These are phyloP conservation scores for Malurus elegans DNA, from an alignment of 2,113 vertebrate species.

Conservation along the genomic window DNA sequence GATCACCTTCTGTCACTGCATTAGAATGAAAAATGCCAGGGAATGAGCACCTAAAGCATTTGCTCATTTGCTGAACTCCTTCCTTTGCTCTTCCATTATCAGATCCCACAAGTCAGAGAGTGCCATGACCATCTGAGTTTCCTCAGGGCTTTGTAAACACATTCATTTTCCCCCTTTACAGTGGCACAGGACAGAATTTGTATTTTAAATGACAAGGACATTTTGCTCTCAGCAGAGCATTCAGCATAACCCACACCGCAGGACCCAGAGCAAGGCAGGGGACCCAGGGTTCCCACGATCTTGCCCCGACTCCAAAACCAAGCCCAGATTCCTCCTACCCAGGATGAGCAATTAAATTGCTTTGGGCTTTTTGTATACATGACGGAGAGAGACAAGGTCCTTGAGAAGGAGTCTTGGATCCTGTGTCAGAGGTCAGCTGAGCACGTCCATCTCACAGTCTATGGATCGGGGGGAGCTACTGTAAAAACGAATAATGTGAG, in stretches of 20 bases:
- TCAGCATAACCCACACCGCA: background rate
- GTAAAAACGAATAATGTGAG: background rate
- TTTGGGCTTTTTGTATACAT: rapidly evolving
- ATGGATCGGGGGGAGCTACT: background rate
- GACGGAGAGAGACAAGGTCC: background rate
- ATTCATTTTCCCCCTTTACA: background rate
- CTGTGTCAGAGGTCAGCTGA: background rate
- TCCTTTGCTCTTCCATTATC: background rate
- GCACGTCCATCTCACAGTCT: background rate
- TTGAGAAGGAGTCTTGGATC: background rate
- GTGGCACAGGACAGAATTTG: background rate
- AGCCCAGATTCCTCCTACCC: background rate
- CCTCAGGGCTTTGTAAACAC: background rate
- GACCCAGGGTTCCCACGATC: background rate
- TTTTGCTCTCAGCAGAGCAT: background rate
- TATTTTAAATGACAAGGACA: background rate
- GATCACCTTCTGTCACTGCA: background rate
- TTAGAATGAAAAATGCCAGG: conserved; percentile 1
- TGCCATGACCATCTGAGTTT: background rate
- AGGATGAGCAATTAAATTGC: background rate
- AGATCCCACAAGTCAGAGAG: background rate
- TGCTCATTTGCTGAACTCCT: background rate
- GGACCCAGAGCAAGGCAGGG: background rate
- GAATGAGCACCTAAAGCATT: background rate
- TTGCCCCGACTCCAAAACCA: rapidly evolving